phyloP scores from a whole-genome alignment of 2,888 invertebrate genomes.

The Phorcus lineatus region DNA sequence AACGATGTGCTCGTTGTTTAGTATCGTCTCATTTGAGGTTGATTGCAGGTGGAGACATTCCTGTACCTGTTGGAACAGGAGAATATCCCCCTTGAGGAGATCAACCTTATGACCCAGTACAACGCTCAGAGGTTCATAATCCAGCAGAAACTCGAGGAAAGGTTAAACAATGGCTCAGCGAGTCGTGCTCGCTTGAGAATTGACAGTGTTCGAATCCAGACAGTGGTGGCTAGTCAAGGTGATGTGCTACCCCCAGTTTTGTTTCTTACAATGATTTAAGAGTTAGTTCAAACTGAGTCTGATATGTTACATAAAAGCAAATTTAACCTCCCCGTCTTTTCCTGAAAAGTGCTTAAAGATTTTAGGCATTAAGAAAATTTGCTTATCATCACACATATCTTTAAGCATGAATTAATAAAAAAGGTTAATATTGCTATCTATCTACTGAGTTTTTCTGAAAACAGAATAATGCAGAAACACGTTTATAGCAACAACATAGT shows the following conservation, averaged over 20 bases:
- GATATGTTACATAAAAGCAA: too few relatives aligned
- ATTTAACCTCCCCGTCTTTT: too few relatives aligned
- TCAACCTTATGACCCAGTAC: conserved; percentile 64
- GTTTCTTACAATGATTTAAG: not conserved
- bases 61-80: conserved; percentile 33
- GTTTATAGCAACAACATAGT: too few relatives aligned
- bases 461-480: too few relatives aligned
- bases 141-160: conserved; percentile 40
- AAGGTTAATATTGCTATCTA: too few relatives aligned
- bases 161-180: not conserved
- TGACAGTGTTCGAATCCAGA: conserved; percentile 43
- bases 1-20: too few relatives aligned
- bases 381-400: too few relatives aligned
- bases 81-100: conserved; percentile 29
- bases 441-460: too few relatives aligned
- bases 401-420: too few relatives aligned
- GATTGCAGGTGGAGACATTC: conserved; percentile 47
- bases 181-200: not conserved
- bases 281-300: not conserved
- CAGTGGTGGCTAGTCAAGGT: conserved; percentile 65
- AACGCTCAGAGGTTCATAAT: conserved; percentile 61
- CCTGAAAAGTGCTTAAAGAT: too few relatives aligned
- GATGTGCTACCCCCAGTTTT: not conserved
- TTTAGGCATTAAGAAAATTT: too few relatives aligned
- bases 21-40: too few relatives aligned